These are phyloP conservation scores for Trisateles emortualis DNA, from an alignment of 2,888 invertebrate species.

Conservation along the genomic window DNA sequence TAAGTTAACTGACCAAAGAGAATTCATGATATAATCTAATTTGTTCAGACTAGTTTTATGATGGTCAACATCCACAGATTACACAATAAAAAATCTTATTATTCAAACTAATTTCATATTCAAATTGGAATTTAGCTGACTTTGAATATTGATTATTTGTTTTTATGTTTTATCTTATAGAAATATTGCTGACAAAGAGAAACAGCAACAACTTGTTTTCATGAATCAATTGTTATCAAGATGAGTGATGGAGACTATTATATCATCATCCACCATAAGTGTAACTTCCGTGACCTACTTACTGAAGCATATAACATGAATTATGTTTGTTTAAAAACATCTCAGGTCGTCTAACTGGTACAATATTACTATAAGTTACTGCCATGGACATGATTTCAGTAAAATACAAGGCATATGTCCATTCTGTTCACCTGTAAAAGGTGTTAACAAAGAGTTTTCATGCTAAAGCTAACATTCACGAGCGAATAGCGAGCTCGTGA, in stretches of 20 bases:
- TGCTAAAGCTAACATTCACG: conserved; percentile 3
- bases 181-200: no score
- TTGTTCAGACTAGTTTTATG: neutral
- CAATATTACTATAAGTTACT: conserved; percentile 1
- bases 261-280: neutral
- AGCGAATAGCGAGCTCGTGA: conserved; percentile 14
- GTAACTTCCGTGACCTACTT: conserved; percentile 30
- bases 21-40: neutral
- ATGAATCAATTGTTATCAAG: no score
- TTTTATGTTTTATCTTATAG: no score
- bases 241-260: neutral
- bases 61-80: neutral
- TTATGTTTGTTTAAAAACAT: conserved; percentile 4
- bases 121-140: neutral
- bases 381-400: neutral
- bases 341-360: conserved; percentile 2
- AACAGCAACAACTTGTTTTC: no score
- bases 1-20: conserved; percentile 6
- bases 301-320: conserved; percentile 13
- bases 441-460: neutral
- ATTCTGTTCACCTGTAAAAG: neutral
- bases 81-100: neutral
- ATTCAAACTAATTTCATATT: no score
- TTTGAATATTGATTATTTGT: no score
- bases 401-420: conserved; percentile 26